Conservation (phyloP, 1,140 invertebrate species). For the Polypedilum pembai region DNA sequence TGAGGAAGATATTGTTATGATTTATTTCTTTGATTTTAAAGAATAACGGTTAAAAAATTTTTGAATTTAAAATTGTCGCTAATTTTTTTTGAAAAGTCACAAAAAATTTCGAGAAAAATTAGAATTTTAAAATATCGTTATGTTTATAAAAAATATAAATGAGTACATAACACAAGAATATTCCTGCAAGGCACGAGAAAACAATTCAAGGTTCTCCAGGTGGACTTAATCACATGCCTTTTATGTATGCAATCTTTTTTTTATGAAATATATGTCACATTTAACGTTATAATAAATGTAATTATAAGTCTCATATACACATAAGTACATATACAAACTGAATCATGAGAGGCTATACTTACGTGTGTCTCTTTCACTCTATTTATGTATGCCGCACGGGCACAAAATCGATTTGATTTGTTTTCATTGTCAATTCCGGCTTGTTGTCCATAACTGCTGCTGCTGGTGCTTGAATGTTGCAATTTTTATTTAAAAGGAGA, state of each 20-base stretch:
- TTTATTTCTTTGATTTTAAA: no score
- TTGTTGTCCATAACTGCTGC: not conserved
- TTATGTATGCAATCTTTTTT: not conserved
- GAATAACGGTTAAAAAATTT: no score
- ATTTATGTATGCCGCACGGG: not conserved
- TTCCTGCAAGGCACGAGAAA: constrained; percentile 22
- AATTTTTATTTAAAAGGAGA: not conserved
- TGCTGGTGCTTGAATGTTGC: constrained; percentile 4
- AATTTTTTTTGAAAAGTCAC: no score
- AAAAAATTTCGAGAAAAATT: no score
- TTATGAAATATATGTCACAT: constrained; percentile 26
- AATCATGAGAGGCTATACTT: not conserved
- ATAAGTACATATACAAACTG: no score
- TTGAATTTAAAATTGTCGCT: no score
- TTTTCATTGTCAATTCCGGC: constrained; percentile 16
- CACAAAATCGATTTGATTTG: not conserved
- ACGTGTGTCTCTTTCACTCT: not conserved
- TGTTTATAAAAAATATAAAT: no score
- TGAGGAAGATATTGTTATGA: no score
- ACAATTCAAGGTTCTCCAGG: not conserved
- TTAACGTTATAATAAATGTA: constrained; percentile 26
- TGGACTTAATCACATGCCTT: not conserved
- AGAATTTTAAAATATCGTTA: no score
- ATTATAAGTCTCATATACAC: constrained; percentile 22
- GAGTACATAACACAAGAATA: not conserved